A percentile compares a stretch with the other conserved stretches of the same genome.
These are phyloP conservation scores for Desoria tigrina DNA, from an alignment of 2,888 invertebrate genomes.

Conservation along the genomic window DNA sequence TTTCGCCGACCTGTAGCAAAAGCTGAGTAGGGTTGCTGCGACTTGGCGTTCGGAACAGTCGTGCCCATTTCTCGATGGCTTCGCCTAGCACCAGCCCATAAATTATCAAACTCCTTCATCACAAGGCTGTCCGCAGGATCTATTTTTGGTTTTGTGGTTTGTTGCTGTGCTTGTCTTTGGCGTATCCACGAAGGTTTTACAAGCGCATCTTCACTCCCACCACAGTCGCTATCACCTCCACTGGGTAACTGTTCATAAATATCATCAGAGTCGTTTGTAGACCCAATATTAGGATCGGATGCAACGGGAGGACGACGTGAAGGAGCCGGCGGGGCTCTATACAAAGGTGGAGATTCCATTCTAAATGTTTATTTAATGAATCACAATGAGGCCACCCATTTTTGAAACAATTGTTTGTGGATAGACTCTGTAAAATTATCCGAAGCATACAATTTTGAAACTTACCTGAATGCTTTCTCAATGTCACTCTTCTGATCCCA, in stretches of 20 bases:
- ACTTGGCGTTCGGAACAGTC: conserved; percentile 33
- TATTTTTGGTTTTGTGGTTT: conserved; percentile 44
- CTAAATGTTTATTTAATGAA: too few relatives aligned
- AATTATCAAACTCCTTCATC: conserved; percentile 50
- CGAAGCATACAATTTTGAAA: too few relatives aligned
- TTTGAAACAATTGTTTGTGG: neutral
- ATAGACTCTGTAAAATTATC: neutral
- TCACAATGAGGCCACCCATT: conserved; percentile 1
- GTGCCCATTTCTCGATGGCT: conserved; percentile 46
- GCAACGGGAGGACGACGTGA: conserved; percentile 39
- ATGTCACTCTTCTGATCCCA: conserved; percentile 96
- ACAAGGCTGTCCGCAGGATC: conserved; percentile 52
- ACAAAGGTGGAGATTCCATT: conserved; percentile 53
- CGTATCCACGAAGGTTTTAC: conserved; percentile 49
- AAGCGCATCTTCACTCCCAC: conserved; percentile 49
- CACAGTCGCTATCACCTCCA: conserved; percentile 70
- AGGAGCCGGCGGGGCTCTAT: conserved; percentile 50
- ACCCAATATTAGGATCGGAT: conserved; percentile 41
- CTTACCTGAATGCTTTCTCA: conserved; percentile 78
- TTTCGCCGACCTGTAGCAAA: conserved; percentile 52
- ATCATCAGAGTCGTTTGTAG: conserved; percentile 57
- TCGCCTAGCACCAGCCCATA: conserved; percentile 51
- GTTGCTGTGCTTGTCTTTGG: conserved; percentile 41
- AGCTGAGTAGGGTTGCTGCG: conserved; percentile 48
- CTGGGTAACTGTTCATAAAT: conserved; percentile 70